Base-by-base conservation (phyloP, 2,888 invertebrate species). In the Dastarcus helophoroides region DNA sequence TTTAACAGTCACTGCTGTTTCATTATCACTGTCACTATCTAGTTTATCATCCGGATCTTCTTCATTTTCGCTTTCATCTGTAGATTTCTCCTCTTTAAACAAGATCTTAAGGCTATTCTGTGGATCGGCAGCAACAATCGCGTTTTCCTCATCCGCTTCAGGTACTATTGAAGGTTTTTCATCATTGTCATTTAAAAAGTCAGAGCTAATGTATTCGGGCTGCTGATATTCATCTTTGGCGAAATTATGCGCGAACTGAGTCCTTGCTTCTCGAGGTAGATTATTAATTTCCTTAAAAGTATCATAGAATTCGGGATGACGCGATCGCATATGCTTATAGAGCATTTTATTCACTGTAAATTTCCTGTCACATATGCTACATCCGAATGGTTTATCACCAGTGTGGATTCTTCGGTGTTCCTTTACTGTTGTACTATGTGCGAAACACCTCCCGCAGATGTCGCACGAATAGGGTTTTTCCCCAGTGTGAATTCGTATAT, bases 361-460 rank as follows among this genome's bases (percentile, higher is more conserved):
- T 21, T 44, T 36, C 34, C 46, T 51, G 21, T 47, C 37, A 34
- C 57, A 57, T 10, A 49, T 36, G 13, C 41, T 47, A 32, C 57
- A 57, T 7, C 43, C 42, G 30, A 46, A 57, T 2, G 57, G 56
- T 35, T 50, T 54, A 31, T 54, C 56, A 3, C 51, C 53, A 1
- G 55, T 53, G 31, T 58, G 58, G n/a, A 50, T 43, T 9, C 42
- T 26, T 26, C 49, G 39, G 32, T 58, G 58, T 33, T 58, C 57
- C 40, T 57, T 56, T 14, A 50, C 52, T 2, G 54, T 56, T 5
- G 56, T 56, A 31, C 57, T 54, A 32, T 57, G 57, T 6, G 56
- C 54, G 44, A 57, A 58, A 16, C 42, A 38, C 38, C 43, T 46
- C 2, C 49, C 50, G 37, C 58, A 58, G 19, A 52, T 37, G 16